These are phyloP conservation scores for Gymnocheta viridis DNA, from an alignment of 2,888 invertebrate genomes.

Conservation along the genomic window DNA sequence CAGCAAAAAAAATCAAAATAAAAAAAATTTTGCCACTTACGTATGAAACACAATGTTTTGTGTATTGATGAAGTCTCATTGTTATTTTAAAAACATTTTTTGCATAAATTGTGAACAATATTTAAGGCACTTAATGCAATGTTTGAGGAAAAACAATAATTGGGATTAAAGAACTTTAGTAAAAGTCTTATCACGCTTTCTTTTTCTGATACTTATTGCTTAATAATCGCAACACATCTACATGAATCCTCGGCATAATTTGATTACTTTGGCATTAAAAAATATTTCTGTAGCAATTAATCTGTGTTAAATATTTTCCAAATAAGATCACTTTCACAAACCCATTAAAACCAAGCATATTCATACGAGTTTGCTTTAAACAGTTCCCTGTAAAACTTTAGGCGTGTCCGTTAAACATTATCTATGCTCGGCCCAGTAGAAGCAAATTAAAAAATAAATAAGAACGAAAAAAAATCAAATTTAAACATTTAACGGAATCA, in stretches of 20 bases:
- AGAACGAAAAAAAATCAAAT: not conserved
- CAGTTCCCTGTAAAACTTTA: too few relatives aligned
- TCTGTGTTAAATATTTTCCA: slow-evolving; percentile 32
- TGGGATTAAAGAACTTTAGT: not conserved
- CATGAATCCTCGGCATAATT: slow-evolving; percentile 16
- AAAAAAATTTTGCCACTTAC: not conserved
- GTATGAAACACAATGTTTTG: not conserved
- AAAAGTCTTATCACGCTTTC: not conserved
- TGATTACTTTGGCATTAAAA: not conserved
- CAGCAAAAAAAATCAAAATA: not conserved
- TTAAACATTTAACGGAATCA: slow-evolving; percentile 38
- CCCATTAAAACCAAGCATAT: not conserved
- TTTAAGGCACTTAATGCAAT: not conserved
- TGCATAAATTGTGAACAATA: not conserved
- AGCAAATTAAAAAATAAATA: slow-evolving; percentile 40
- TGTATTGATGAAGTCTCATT: slow-evolving; percentile 42
- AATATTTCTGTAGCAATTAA: slow-evolving; percentile 29
- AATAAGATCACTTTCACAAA: slow-evolving; percentile 54
- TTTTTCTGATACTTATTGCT: not conserved
- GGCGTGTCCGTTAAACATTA: slow-evolving; percentile 58
- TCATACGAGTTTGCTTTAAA: not conserved
- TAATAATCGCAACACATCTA: slow-evolving; percentile 19
- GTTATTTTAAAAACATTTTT: slow-evolving; percentile 11
- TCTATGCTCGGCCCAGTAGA: slow-evolving; percentile 52
- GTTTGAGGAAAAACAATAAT: not conserved